phyloP scores from a whole-genome alignment of 2,888 invertebrate species.

The Ormyrus pomaceus region DNA sequence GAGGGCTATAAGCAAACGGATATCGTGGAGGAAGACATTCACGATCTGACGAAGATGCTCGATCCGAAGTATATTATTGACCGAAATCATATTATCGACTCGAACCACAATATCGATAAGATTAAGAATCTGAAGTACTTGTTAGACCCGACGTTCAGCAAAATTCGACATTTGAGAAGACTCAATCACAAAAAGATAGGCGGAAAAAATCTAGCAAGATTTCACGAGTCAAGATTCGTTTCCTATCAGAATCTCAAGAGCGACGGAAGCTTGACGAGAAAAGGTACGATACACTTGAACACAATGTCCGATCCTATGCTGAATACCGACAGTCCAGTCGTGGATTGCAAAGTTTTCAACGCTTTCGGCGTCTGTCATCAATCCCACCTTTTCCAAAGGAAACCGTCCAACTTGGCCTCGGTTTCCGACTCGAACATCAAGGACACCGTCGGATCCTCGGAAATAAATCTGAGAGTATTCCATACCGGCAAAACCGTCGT shows the following conservation, averaged over 20 bases:
- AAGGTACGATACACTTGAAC: conserved; percentile 61
- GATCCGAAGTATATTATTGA: conserved; percentile 70
- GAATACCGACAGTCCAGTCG: conserved; percentile 60
- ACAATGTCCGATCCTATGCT: conserved; percentile 71
- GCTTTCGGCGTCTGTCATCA: conserved; percentile 55
- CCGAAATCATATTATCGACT: conserved; percentile 70
- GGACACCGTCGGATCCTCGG: conserved; percentile 56
- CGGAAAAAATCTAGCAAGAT: conserved; percentile 61
- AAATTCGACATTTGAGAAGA: conserved; percentile 68
- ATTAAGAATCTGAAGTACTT: conserved; percentile 70
- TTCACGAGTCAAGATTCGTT: conserved; percentile 67
- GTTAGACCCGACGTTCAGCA: conserved; percentile 71
- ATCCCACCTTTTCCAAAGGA: conserved; percentile 55
- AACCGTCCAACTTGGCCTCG: conserved; percentile 67
- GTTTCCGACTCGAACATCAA: conserved; percentile 72
- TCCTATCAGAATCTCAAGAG: conserved; percentile 71
- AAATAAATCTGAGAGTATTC: conserved; percentile 57
- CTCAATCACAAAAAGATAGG: conserved; percentile 66
- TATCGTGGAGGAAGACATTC: conserved; percentile 69
- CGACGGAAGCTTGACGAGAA: conserved; percentile 50
- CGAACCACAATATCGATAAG: conserved; percentile 72
- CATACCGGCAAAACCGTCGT: conserved; percentile 39
- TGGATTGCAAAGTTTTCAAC: conserved; percentile 56
- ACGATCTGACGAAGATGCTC: conserved; percentile 71
- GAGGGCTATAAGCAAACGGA: conserved; percentile 60